phyloP scores from a whole-genome alignment of 2,113 vertebrate genomes.

The Ictalurus punctatus region DNA sequence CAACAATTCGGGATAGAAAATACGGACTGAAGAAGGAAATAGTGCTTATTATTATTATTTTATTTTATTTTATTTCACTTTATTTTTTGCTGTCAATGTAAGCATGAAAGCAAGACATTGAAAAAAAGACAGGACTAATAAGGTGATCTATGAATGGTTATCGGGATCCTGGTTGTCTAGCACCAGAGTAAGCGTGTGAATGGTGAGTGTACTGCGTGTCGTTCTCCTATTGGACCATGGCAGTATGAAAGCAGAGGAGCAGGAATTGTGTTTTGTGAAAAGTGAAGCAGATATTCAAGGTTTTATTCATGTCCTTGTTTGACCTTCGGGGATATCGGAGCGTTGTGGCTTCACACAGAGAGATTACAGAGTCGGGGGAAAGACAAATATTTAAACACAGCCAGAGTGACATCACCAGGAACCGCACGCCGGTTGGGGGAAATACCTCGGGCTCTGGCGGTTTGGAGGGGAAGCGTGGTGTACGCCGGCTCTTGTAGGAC shows the following conservation, averaged over 20 bases:
- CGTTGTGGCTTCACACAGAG: background rate
- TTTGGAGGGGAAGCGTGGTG: conserved; percentile 56
- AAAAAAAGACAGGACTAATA: background rate
- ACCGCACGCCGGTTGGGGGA: conserved; percentile 59
- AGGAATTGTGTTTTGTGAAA: background rate
- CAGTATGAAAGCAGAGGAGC: background rate
- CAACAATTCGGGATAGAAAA: background rate
- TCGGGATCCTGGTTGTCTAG: background rate
- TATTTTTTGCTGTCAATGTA: background rate
- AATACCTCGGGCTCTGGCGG: conserved; percentile 63
- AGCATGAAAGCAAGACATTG: background rate
- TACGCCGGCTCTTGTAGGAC: background rate
- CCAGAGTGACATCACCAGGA: conserved; percentile 68
- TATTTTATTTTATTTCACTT: no score
- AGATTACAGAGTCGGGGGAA: conserved; percentile 23
- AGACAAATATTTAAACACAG: conserved; percentile 62
- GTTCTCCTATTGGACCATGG: background rate
- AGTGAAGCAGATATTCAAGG: background rate
- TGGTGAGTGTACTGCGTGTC: background rate
- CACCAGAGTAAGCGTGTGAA: no score
- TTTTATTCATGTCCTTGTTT: conserved; percentile 7
- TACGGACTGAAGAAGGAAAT: no score
- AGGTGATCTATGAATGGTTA: background rate
- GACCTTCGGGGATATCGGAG: conserved; percentile 12
- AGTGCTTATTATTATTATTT: background rate